Evolutionary conservation across 2,888 invertebrate species (phyloP).

Genomic region (Chironomus riparius): DNA sequence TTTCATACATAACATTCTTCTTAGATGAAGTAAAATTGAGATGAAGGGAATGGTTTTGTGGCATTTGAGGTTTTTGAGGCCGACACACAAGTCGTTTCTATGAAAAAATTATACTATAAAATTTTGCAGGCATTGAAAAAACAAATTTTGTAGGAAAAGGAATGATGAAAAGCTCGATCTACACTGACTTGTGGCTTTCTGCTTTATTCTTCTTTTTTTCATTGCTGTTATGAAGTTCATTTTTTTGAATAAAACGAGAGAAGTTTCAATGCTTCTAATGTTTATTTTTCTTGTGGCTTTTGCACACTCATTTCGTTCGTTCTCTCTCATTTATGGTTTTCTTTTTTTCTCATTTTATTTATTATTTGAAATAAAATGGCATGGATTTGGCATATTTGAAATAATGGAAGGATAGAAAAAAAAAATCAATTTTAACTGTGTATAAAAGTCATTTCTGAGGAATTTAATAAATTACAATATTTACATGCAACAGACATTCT

Average conservation of each 20-base stretch:
- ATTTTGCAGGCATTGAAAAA: no score
- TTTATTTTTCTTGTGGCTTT: conserved; percentile 14
- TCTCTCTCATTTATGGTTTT: no score
- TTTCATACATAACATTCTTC: background rate
- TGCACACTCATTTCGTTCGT: background rate
- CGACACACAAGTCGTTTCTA: background rate
- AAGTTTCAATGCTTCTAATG: background rate
- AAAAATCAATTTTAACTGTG: no score
- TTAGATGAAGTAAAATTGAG: background rate
- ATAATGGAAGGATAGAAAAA: no score
- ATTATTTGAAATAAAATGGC: no score
- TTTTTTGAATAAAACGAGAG: background rate
- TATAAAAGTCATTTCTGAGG: no score
- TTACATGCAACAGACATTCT: no score
- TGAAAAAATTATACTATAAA: no score
- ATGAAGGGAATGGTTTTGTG: background rate
- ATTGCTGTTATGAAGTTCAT: background rate
- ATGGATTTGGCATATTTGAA: no score
- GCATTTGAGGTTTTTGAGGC: background rate
- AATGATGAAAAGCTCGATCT: conserved; percentile 20
- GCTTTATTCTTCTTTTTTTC: background rate
- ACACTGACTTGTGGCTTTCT: conserved; percentile 22
- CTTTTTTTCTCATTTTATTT: no score
- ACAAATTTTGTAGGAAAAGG: background rate
- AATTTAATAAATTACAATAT: no score